Conservation (phyloP, 2,113 vertebrate genomes). For the Pygoscelis antarcticus region DNA sequence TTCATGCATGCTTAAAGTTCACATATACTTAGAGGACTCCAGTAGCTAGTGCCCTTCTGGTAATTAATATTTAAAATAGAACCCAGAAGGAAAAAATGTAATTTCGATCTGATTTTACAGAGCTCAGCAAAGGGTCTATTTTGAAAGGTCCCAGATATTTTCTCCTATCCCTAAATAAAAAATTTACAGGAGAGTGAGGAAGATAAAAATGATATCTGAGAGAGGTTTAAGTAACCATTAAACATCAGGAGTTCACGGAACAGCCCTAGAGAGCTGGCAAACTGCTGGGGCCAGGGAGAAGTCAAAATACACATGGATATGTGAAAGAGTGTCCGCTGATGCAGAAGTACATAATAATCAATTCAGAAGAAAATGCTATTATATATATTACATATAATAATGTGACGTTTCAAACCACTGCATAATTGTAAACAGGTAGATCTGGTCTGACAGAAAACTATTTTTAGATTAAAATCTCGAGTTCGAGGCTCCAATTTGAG, state of each 20-base stretch:
- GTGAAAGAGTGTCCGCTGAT: not conserved
- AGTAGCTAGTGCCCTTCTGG: not conserved
- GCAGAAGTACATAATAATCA: not conserved
- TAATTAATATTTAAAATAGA: not conserved
- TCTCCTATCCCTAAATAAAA: not conserved
- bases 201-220: not conserved
- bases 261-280: not conserved
- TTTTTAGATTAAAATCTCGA: not conserved
- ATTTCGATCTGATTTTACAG: not conserved
- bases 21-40: not conserved
- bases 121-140: not conserved
- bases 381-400: not conserved
- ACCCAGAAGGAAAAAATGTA: not conserved
- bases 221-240: not conserved
- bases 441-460: not conserved
- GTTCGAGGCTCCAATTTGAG: not conserved
- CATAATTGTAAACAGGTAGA: not conserved
- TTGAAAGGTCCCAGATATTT: not conserved
- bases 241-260: rapidly evolving
- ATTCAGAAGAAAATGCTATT: not conserved
- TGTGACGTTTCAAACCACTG: not conserved
- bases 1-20: not conserved
- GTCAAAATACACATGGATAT: not conserved
- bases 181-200: not conserved
- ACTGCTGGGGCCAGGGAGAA: not conserved